These are phyloP conservation scores for Diogma glabrata DNA, from an alignment of 2,888 invertebrate genomes.

Conservation along the genomic window DNA sequence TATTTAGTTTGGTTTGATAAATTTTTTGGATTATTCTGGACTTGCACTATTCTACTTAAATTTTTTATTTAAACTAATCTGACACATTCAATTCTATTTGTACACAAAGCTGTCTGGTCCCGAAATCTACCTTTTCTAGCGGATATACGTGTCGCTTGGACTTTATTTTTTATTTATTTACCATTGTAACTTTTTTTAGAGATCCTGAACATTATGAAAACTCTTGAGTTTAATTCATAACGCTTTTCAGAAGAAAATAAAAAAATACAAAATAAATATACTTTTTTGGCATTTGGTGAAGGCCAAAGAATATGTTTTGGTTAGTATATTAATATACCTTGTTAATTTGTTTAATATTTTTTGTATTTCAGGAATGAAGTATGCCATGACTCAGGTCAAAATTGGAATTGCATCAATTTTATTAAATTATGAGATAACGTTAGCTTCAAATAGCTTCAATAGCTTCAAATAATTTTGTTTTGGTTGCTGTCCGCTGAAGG, in stretches of 20 bases:
- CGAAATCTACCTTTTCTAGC: no score
- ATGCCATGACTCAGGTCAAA: slow-evolving; percentile 7
- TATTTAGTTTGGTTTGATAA: no score
- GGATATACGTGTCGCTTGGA: no score
- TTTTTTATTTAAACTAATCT: no score
- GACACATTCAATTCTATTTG: no score
- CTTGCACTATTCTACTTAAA: no score
- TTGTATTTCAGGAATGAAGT: slow-evolving; percentile 5
- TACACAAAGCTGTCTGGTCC: no score
- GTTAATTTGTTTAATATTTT: not conserved
- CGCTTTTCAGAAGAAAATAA: slow-evolving; percentile 14
- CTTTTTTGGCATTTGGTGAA: slow-evolving; percentile 13
- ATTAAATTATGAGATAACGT: slow-evolving; percentile 7
- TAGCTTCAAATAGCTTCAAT: not conserved
- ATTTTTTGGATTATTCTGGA: no score
- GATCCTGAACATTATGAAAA: slow-evolving; percentile 12
- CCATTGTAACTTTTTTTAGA: no score
- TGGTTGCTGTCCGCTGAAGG: not conserved
- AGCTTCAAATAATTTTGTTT: not conserved
- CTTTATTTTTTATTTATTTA: no score
- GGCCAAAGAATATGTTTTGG: slow-evolving; percentile 12
- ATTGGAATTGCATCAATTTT: slow-evolving; percentile 7
- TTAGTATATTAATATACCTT: not conserved
- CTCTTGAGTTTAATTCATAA: slow-evolving; percentile 13
- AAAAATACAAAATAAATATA: slow-evolving; percentile 11